phyloP scores from a whole-genome alignment of 2,888 invertebrate species.

The Muschampia plurimacula region DNA sequence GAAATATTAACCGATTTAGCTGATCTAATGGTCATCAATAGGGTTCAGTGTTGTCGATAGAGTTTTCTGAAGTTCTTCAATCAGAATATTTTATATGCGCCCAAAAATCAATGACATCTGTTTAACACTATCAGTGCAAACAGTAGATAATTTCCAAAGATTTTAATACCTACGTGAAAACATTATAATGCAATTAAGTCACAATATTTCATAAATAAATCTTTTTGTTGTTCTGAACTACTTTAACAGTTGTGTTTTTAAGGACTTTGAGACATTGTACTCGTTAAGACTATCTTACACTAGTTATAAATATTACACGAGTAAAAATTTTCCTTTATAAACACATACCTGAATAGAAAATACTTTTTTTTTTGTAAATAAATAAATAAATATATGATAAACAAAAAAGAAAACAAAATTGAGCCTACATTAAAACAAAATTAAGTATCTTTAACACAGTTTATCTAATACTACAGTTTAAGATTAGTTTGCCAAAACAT shows the following conservation, averaged over 20 bases:
- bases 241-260: too few species aligned
- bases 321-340: too few species aligned
- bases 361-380: too few species aligned
- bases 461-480: background rate
- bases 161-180: conserved; percentile 11
- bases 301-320: too few species aligned
- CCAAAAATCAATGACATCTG: background rate
- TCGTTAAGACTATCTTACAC: too few species aligned
- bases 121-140: conserved; percentile 24
- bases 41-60: background rate
- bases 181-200: too few species aligned
- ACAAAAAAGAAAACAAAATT: background rate
- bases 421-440: background rate
- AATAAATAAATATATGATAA: too few species aligned
- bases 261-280: too few species aligned
- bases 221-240: too few species aligned
- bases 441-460: too few species aligned
- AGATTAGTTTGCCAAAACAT: background rate
- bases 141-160: conserved; percentile 14
- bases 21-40: background rate
- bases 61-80: background rate
- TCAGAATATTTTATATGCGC: conserved; percentile 9
- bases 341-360: background rate
- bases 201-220: too few species aligned
- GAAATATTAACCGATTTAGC: background rate